phyloP scores from a whole-genome alignment of 2,113 vertebrate species.

The Anhinga rufa region DNA sequence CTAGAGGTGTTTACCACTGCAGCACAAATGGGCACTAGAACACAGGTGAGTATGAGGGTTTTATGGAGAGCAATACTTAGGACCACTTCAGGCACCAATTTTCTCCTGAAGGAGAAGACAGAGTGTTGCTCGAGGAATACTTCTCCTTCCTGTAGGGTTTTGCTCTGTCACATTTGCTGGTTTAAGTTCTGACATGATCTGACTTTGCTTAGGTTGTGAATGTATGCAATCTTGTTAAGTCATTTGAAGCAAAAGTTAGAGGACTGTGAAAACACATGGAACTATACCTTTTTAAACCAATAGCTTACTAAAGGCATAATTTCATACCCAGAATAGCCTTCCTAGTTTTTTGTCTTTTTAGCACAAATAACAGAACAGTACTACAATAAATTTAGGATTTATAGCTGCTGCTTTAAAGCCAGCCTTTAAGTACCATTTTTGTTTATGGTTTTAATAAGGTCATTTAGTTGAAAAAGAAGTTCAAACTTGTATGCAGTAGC shows the following conservation, averaged over 20 bases:
- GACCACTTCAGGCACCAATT: not conserved
- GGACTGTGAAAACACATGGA: not conserved
- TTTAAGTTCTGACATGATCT: not conserved
- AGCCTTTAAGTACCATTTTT: slow-evolving; percentile 30
- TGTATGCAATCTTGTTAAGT: not conserved
- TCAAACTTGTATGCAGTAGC: slow-evolving; percentile 33
- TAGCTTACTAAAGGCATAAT: not conserved
- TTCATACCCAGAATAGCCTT: not conserved
- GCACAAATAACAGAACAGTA: not conserved
- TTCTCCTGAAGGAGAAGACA: not conserved
- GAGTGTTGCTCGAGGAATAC: not conserved
- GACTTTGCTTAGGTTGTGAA: not conserved
- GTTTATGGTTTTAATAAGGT: slow-evolving; percentile 51
- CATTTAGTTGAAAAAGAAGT: slow-evolving; percentile 51
- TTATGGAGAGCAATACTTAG: not conserved
- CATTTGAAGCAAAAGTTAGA: not conserved
- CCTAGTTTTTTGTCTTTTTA: not conserved
- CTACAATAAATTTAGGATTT: slow-evolving; percentile 32
- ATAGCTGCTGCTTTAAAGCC: slow-evolving; percentile 21
- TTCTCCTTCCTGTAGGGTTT: not conserved
- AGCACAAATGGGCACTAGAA: not conserved
- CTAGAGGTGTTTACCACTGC: not conserved
- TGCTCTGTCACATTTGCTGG: not conserved
- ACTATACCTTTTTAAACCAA: not conserved
- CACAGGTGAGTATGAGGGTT: not conserved